Conservation (phyloP, 2,113 vertebrate genomes). For the Heloderma charlesbogerti region DNA sequence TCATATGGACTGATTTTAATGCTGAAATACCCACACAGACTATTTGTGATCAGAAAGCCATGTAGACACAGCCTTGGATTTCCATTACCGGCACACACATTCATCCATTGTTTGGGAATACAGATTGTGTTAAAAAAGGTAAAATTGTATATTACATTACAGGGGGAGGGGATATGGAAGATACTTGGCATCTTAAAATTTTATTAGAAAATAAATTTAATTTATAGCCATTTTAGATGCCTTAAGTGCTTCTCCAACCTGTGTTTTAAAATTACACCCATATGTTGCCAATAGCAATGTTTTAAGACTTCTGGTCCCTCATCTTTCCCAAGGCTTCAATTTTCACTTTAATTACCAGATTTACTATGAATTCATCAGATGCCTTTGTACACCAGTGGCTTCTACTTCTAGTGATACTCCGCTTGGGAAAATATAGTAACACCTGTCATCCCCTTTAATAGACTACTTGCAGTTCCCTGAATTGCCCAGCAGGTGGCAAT, state of each 20-base stretch:
- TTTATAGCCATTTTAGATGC: constrained; percentile 58
- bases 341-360: constrained; percentile 29
- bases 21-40: not conserved
- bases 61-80: not conserved
- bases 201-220: constrained; percentile 62
- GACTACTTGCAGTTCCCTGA: constrained; percentile 21
- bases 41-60: not conserved
- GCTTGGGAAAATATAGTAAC: not conserved
- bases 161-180: not conserved
- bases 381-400: constrained; percentile 13
- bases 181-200: constrained; percentile 39
- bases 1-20: not conserved
- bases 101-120: not conserved
- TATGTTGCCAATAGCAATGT: constrained; percentile 47
- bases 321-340: constrained; percentile 58
- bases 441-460: not conserved
- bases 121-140: not conserved
- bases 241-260: constrained; percentile 56
- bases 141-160: not conserved
- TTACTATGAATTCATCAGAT: constrained; percentile 34
- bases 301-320: constrained; percentile 61
- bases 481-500: constrained; percentile 60
- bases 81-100: not conserved
- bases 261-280: constrained; percentile 56
- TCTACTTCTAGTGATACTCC: not conserved